Evolutionary conservation across 2,797 vertebrate genomes (phyloP), one percentile per base, ranked within the genome.

Genomic region (Gymnopithys bicolor): DNA sequence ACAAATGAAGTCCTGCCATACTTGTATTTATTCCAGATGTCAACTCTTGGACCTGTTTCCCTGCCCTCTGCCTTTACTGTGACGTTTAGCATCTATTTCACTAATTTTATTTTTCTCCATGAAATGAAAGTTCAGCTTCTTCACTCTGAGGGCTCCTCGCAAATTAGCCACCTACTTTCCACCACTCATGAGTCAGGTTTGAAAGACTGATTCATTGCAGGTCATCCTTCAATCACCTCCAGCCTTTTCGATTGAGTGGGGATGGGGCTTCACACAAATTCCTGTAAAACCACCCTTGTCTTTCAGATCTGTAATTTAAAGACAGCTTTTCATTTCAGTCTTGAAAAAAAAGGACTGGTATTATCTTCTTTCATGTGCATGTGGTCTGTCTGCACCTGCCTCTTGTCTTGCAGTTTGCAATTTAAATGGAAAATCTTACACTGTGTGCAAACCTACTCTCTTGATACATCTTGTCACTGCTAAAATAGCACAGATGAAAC

Each of bases 401-500:
- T 96, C 91, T 91, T 91, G 76, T 94, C 87, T 91, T 0, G 2
- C 13, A 67, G 82, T 64, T 91, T 73, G 73, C 39, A 48, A 78
- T 86, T 95, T 95, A 74, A 93, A 84, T 73, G 93, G 95, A 93
- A 95, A 95, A 95, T 95, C 68, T 96, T 95, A 93, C 82, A n/a
- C 92, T 87, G 10, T 58, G 60, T 11, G 4, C 0, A 0, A 83
- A 80, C 58, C 64, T 84, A 62, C 74, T 91, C 15, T 4, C 84
- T 90, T 93, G 93, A 83, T 90, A 48, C 79, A 75, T 95, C 90
- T 96, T 64, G 5, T 95, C 91, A 79, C 87, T 25, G 84, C 88
- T 94, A 96, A 96, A 96, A 96, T 95, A 96, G 94, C 83, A 46
- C 85, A 84, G 94, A 95, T 84, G 87, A 96, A 95, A 96, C 81